Evolutionary conservation across 53 echinoderm and acorn worm species (phyloP), one percentile per base, ranked within the genome.

Genomic region (Echinometra lucunter): DNA sequence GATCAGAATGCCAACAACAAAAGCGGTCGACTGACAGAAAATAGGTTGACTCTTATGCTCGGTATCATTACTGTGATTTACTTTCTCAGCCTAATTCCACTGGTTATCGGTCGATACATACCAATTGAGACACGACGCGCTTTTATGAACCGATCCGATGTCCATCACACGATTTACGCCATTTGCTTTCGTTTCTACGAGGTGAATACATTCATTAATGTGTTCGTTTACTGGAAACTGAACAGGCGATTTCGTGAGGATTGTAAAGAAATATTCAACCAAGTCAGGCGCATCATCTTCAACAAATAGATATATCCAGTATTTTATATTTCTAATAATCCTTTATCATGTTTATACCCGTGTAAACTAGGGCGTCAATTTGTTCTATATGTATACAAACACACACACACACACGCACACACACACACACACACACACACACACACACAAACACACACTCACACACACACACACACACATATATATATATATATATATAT

Each of bases 101-200:
- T 6, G 34, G 2, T 49, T 9, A 21, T n/a, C 16, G 53, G 88
- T 42, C 49, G 88, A 47, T 88, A 53, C n/a, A 55, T 49, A 30
- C 88, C 88, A 10, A 12, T 88, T 9, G 88, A 53, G 55, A 25
- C 7, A 8, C 55, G 88, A 28, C 55, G 30, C 15, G 88, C 88
- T 11, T 88, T 88, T 35, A 88, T 88, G 88, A 55, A 19, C 35
- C 27, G 32, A 28, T 88, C 88, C 9, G 11, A 88, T 40, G 35
- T 32, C 2, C 88, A 88, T 57, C 88, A 88, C 21, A 88, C 88
- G 17, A 1, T 88, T 32, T 88, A 88, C 57, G 88, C 88, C 88
- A 88, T 88, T 4, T 30, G 55, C 55, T 34, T 57, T 88, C 88
- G 88, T 16, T 12, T 55, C 30, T 55, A 30, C 56, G 55, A 88